Conservation (phyloP, 2,113 vertebrate genomes). For the Ornithorhynchus anatinus region DNA sequence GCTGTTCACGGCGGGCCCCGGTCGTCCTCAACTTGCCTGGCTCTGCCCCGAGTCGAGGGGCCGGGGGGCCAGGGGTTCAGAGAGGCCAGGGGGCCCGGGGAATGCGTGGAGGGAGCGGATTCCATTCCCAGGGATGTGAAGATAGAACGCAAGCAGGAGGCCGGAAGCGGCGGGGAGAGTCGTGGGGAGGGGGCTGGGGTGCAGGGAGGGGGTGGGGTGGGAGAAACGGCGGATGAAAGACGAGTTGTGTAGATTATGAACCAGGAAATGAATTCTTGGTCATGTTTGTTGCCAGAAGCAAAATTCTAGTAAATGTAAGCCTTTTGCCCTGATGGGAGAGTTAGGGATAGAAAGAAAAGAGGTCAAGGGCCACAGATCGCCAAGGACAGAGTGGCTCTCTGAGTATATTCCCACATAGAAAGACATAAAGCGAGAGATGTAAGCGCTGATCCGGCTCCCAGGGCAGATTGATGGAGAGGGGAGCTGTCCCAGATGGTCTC, state of each 20-base stretch:
- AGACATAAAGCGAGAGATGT: conserved; percentile 15
- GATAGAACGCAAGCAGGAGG: conserved; percentile 70
- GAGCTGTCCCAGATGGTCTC: too few relatives aligned
- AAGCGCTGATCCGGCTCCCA: too few relatives aligned
- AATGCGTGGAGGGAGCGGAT: conserved; percentile 38
- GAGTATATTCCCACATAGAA: conserved; percentile 37
- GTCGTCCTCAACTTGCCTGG: too few relatives aligned
- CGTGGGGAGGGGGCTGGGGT: conserved; percentile 42
- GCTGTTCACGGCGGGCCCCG: too few relatives aligned
- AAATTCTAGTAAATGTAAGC: conserved; percentile 62
- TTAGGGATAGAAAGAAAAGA: conserved; percentile 57
- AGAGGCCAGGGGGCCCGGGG: neutral
- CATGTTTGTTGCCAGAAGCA: conserved; percentile 68
- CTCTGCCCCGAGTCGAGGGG: conserved; percentile 16
- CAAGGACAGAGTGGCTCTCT: conserved; percentile 41
- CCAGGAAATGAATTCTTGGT: conserved; percentile 78
- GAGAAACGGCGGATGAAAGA: conserved; percentile 51
- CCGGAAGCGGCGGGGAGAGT: conserved; percentile 62
- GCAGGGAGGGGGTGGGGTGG: conserved; percentile 40
- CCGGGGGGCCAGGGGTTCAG: neutral
- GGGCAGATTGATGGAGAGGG: too few relatives aligned
- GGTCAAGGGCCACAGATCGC: conserved; percentile 57
- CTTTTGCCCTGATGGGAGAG: conserved; percentile 13
- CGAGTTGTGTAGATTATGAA: conserved; percentile 71
- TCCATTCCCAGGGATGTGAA: conserved; percentile 78